Evolutionary conservation across 2,797 vertebrate genomes (phyloP), one percentile per base, ranked within the genome.

Genomic region (Ctenosaura bakeri): DNA sequence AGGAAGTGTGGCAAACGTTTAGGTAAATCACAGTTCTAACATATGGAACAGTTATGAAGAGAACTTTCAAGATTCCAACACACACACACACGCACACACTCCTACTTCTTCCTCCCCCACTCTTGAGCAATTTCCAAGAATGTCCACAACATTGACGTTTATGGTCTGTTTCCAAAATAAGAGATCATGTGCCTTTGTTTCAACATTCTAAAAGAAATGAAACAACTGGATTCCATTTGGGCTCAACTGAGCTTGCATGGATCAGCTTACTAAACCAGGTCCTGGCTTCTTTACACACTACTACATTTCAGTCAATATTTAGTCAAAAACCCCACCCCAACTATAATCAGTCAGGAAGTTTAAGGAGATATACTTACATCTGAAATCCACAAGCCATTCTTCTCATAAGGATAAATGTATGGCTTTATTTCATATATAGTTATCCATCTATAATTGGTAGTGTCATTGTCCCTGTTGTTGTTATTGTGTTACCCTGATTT

Each of bases 151-250:
- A 24, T 42, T 74, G 73, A 82, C 35, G 38, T 86, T 32, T 56
- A 86, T 14, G 29, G 2, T 73, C 38, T 73, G 62, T 90, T 92
- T 87, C 64, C 32, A 73, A 89, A 93, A 69, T 8, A 76, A 35
- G 52, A 59, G 78, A 83, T 78, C 59, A 50, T 64, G 59, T 86
- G 87, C 29, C 78, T 71, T 86, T 83, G 78, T 42, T 35, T 83
- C 56, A 88, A 87, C 73, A 56, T 74, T 85, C 76, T 88, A 85
- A 89, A 74, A 76, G 2, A 29, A 24, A 73, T 4, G 2, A 1
- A 92, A 93, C 50, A 94, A 35, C 29, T 77, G 50, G 38, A 13
- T 22, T 92, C 62, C 86, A 81, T 91, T 54, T 6, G 79, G 2
- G 13, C 35, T 38, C 83, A 86, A 78, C 56, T 42, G 66, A 20